Conservation (phyloP, 2,113 vertebrate species). For the Isurus oxyrinchus region DNA sequence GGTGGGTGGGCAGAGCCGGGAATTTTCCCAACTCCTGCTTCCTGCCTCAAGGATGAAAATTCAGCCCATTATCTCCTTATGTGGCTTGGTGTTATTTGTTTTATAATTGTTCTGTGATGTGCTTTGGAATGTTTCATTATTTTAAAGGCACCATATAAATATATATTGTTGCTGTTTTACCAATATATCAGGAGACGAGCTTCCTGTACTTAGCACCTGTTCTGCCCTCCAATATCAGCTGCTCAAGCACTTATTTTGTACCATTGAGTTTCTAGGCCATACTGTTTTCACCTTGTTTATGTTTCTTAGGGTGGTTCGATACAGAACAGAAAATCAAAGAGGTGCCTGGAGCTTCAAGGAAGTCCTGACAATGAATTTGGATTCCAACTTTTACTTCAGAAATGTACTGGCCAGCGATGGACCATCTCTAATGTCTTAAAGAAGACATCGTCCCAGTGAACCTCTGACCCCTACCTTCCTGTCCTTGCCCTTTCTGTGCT, state of each 20-base stretch:
- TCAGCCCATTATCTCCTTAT: too few relatives aligned
- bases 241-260: neutral
- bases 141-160: neutral
- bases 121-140: neutral
- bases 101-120: neutral
- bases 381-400: constrained; percentile 84
- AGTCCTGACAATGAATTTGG: constrained; percentile 84
- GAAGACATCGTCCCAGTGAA: constrained; percentile 63
- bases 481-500: constrained; percentile 67
- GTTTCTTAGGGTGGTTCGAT: constrained; percentile 81
- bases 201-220: too few relatives aligned
- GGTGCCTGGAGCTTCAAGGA: constrained; percentile 87
- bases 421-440: constrained; percentile 84
- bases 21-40: too few relatives aligned
- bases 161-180: neutral
- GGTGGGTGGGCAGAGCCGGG: too few relatives aligned
- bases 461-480: constrained; percentile 28
- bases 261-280: neutral
- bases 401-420: constrained; percentile 90
- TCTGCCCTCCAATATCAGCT: neutral
- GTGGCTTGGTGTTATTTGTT: neutral
- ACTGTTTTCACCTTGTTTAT: neutral
- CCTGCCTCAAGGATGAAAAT: too few relatives aligned
- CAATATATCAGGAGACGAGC: neutral
- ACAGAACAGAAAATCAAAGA: constrained; percentile 93